These are phyloP conservation scores for Neolamprologus variostigma DNA, from an alignment of 2,113 vertebrate genomes.

Conservation along the genomic window DNA sequence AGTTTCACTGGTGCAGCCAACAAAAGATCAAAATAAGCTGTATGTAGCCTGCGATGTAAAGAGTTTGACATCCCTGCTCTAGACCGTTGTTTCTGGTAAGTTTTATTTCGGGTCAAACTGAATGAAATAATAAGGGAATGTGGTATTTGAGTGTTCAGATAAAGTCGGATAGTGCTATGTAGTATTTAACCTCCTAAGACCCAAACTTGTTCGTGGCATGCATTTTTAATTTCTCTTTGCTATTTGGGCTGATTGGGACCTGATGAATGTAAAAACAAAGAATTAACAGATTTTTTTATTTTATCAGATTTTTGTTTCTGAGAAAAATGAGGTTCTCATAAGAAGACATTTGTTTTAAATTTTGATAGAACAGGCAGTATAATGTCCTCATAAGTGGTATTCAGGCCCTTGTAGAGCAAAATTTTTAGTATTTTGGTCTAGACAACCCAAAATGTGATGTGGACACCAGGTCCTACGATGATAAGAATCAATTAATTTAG, in stretches of 20 bases:
- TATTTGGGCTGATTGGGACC: not conserved
- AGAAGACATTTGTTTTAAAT: not conserved
- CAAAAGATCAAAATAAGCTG: not conserved
- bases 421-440: not conserved
- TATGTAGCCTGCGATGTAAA: not conserved
- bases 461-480: not conserved
- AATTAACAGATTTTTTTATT: not conserved
- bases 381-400: not conserved
- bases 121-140: not conserved
- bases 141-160: not conserved
- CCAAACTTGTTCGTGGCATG: not conserved
- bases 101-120: not conserved
- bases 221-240: not conserved
- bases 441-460: not conserved
- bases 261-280: not conserved
- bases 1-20: not conserved
- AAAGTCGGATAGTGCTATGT: accelerated
- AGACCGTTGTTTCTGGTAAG: not conserved
- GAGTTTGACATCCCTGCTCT: not conserved
- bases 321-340: not conserved
- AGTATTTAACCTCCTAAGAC: not conserved
- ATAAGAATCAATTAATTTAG: not conserved
- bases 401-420: not conserved
- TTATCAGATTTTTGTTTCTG: not conserved
- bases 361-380: not conserved